Base-by-base conservation (phyloP, 2,888 invertebrate species). In the Tupiocoris notatus region DNA sequence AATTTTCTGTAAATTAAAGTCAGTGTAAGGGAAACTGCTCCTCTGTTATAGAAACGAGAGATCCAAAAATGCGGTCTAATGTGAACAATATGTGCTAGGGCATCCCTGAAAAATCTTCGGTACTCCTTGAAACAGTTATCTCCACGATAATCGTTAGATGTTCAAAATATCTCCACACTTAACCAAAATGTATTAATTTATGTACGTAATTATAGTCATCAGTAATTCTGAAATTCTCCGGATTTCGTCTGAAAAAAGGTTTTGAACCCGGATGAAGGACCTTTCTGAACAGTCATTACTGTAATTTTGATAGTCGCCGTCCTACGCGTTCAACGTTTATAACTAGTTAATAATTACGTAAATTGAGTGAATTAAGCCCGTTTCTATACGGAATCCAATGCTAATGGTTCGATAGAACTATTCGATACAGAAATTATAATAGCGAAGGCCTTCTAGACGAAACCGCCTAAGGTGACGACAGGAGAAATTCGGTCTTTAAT, bases 321-420 rank as follows among this genome's bases (percentile, higher is more conserved):
- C 3, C 39, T 39, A 39, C 39, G 39, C 39, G 12, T 20, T 63
- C 59, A 1, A 3, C 59, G 59, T 63, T n/a, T n/a, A 23, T 65
- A 65, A 65, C 65, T 65, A 18, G 65, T 65, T 65, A 20, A 25
- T 65, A 65, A 65, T 65, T n/a, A 65, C 65, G n/a, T 65, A 65
- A 63, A 17, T 65, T 16, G 39, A 39, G n/a, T 20, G n/a, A 65
- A 65, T 65, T 65, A 65, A 24, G 39, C 65, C 2, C 25, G 39
- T 18, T 63, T 18, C n/a, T 17, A 24, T 17, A 24, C 65, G 25
- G 39, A 39, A 39, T 65, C 20, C 65, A 25, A 65, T 65, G 65
- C 65, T 65, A 65, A 65, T 65, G 18, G 12, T 39, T 39, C 39
- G 6, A 7, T 39, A 17, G 9, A 39, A 18, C 25, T 39, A 25